Percentiles rank a stretch among this genome's conserved stretches.
Conservation (phyloP, 2,113 vertebrate genomes). For the Onychostoma macrolepis region DNA sequence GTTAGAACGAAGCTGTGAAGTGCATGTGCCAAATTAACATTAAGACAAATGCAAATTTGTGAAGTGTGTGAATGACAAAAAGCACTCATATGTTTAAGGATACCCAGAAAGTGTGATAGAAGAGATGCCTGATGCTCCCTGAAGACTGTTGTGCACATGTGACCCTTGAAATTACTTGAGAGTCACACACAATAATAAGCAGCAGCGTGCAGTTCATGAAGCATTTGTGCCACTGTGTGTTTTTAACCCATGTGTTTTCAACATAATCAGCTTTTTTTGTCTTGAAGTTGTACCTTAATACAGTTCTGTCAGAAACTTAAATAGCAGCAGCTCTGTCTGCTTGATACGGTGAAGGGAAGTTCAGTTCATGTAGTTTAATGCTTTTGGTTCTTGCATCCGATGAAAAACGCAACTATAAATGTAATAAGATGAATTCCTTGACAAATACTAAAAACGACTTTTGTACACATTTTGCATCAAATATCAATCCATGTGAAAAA, state of each 20-base stretch:
- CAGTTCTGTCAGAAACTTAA: neutral
- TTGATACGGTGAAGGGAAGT: neutral
- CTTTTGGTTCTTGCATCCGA: neutral
- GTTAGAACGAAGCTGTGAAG: slow-evolving; percentile 1
- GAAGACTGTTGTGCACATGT: neutral
- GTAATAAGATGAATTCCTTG: neutral
- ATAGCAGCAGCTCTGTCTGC: neutral
- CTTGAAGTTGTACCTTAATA: neutral
- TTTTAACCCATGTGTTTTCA: neutral
- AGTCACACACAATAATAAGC: neutral
- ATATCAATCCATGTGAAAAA: neutral
- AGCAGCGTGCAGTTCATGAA: neutral
- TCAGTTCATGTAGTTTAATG: neutral
- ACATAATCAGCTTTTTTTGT: neutral
- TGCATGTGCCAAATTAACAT: neutral
- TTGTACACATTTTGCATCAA: neutral
- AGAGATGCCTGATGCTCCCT: neutral
- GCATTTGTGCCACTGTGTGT: neutral
- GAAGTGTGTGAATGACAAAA: neutral
- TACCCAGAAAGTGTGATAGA: neutral
- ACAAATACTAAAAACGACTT: neutral
- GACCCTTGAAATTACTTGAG: neutral
- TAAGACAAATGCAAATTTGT: slow-evolving; percentile 3
- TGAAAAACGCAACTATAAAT: neutral
- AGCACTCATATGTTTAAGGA: neutral